Conservation (phyloP, 2,888 invertebrate species). For the Tenodera sinensis region DNA sequence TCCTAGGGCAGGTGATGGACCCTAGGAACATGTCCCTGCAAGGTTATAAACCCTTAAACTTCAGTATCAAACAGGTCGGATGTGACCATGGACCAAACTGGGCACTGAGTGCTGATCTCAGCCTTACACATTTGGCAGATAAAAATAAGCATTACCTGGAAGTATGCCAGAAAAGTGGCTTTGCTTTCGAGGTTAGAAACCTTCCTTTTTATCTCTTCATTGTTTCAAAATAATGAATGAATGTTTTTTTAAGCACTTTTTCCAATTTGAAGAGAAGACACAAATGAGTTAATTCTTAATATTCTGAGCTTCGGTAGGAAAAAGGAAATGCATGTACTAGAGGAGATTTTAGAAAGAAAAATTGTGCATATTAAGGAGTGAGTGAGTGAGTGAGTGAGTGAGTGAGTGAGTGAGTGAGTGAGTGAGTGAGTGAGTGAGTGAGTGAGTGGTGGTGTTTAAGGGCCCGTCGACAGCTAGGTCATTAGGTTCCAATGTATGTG, state of each 20-base stretch:
- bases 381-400: too few species aligned
- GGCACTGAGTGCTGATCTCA: conserved; percentile 7
- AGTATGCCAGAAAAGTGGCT: background rate
- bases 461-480: too few species aligned
- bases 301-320: too few species aligned
- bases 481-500: too few species aligned
- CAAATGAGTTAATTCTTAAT: too few species aligned
- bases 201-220: background rate
- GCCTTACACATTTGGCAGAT: background rate
- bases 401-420: too few species aligned
- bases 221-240: background rate
- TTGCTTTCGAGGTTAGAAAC: background rate
- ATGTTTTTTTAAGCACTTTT: background rate
- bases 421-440: too few species aligned
- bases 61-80: background rate
- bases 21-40: conserved; percentile 23
- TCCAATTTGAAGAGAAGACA: background rate
- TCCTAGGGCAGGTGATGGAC: conserved; percentile 22
- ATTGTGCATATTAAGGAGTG: too few species aligned
- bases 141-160: background rate
- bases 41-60: background rate
- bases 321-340: too few species aligned
- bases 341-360: too few species aligned
- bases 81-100: conserved; percentile 2
- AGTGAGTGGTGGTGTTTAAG: too few species aligned